Conservation (phyloP, 2,797 vertebrate species). For the Naso thynnoides region DNA sequence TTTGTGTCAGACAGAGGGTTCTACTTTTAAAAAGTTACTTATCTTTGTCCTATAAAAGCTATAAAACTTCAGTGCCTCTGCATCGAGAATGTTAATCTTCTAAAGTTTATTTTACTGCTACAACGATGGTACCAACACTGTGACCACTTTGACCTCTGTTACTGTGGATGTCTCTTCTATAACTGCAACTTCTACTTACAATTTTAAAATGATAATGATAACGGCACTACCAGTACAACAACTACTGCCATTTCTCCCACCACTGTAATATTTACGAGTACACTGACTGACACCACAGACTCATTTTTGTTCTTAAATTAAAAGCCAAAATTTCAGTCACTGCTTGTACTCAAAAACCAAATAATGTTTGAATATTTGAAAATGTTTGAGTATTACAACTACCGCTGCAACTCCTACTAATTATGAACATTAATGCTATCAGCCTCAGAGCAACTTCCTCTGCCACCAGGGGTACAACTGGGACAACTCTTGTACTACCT, state of each 20-base stretch:
- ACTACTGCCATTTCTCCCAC: not conserved
- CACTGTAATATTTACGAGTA: not conserved
- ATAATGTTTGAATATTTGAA: no score
- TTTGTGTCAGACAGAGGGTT: not conserved
- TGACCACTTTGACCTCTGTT: no score
- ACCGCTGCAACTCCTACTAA: no score
- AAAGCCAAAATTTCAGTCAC: no score
- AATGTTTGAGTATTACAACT: no score
- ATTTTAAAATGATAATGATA: not conserved
- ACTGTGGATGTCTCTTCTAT: no score
- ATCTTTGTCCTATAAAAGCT: no score
- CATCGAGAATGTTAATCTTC: no score
- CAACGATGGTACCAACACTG: not conserved
- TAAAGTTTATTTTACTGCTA: not conserved
- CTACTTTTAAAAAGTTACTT: not conserved
- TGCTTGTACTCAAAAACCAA: no score
- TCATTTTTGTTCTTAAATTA: not conserved
- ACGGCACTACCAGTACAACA: not conserved
- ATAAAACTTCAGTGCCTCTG: no score
- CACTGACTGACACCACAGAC: not conserved
- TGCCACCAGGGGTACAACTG: not conserved
- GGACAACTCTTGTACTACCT: not conserved
- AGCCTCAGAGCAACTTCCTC: not conserved
- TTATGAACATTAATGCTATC: not conserved
- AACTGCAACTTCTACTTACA: no score